A percentile compares a stretch with the other conserved stretches of the same genome.
phyloP scores from a whole-genome alignment of 1,140 invertebrate species.

The Pinna nobilis region DNA sequence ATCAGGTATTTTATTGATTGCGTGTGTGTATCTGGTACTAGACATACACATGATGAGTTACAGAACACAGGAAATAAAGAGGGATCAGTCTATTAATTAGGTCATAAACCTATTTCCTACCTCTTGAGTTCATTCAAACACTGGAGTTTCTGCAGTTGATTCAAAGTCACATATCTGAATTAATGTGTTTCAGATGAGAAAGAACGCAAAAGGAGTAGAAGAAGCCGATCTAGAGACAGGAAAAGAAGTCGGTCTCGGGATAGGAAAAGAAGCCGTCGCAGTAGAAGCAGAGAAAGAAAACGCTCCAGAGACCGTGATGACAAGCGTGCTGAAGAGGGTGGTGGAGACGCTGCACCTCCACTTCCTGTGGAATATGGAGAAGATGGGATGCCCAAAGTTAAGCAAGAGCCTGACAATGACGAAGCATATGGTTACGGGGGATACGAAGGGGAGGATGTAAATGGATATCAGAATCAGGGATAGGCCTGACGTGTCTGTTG shows the following conservation, averaged over 20 bases:
- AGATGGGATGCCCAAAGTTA: conserved; percentile 27
- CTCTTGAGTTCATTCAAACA: not conserved
- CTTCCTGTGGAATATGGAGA: conserved; percentile 3
- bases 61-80: not conserved
- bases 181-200: conserved; percentile 49
- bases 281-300: conserved; percentile 67
- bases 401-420: conserved; percentile 36
- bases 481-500: too few relatives aligned
- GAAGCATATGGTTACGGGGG: conserved; percentile 11
- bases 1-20: too few relatives aligned
- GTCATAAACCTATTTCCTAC: not conserved
- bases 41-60: not conserved
- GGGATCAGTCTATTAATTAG: too few relatives aligned
- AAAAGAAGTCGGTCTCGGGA: conserved; percentile 77
- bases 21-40: not conserved
- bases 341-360: conserved; percentile 1
- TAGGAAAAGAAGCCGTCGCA: conserved; percentile 51
- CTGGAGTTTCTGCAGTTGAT: not conserved
- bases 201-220: conserved; percentile 55
- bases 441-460: conserved; percentile 15
- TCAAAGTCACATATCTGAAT: not conserved
- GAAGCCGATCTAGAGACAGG: conserved; percentile 70
- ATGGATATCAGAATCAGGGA: conserved; percentile 25
- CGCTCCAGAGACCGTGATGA: conserved; percentile 71
- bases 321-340: conserved; percentile 37